Base-by-base conservation (phyloP, 2,797 vertebrate species). In the Melanotaenia pygmaea region DNA sequence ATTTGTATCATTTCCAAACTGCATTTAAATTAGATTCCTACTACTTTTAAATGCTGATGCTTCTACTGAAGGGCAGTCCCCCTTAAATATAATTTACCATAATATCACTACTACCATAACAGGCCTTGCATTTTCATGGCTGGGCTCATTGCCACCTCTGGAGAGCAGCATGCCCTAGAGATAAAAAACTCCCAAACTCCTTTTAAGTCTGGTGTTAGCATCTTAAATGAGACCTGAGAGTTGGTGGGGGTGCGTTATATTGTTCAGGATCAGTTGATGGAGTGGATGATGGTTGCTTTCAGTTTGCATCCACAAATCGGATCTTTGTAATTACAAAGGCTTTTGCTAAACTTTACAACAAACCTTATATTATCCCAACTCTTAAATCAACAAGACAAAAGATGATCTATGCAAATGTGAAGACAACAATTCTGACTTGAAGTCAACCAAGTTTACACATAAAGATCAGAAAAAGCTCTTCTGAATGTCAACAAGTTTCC, bases 21-120 rank as follows among this genome's bases (percentile, higher is more conserved):
- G 11, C 51, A 9, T 59, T 64, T 72, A 76, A 66, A 57, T 74
- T 3, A 73, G 53, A 54, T 53, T 59, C 53, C 6, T 59, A 57
- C 54, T 28, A 59, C 76, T 59, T 35, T 40, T 30, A 40, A 50
- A 81, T 57, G 38, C 22, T 37, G 71, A 59, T n/a, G 64, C 62
- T 72, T 45, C 2, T 0, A 34, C 53, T 43, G 38, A 28, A 64
- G 13, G n/a, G 53, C 43, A 67, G 59, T 45, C 34, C 51, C 4
- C 1, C 26, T 30, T 8, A 57, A 30, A 57, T 57, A 57, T 57
- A 63, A 59, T 59, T 62, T 61, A 76, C 26, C 28, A 74, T 60
- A 45, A 72, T 63, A 58, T 67, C 1, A 59, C 45, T 61, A 47
- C 40, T 63, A 64, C 28, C 20, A 9, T 26, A 11, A 75, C 35